phyloP scores from a whole-genome alignment of 2,888 invertebrate species.

The Caenorhabditis sinica region DNA sequence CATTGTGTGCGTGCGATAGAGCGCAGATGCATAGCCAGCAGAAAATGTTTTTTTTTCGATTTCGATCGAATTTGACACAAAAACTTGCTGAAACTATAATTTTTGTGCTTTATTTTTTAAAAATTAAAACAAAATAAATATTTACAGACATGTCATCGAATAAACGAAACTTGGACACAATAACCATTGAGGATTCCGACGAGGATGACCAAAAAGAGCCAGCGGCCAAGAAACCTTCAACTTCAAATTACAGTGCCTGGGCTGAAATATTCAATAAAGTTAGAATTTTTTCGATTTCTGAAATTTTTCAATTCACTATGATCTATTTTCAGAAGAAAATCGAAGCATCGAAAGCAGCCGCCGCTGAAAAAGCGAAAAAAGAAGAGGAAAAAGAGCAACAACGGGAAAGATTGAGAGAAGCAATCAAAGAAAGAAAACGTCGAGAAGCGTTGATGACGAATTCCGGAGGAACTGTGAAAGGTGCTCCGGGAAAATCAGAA shows the following conservation, averaged over 20 bases:
- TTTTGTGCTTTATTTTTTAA: no score
- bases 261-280: slow-evolving; percentile 55
- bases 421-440: slow-evolving; percentile 25
- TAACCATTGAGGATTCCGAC: slow-evolving; percentile 67
- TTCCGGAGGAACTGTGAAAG: background rate
- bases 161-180: slow-evolving; percentile 55
- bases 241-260: slow-evolving; percentile 34
- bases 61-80: background rate
- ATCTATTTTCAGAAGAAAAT: slow-evolving; percentile 33
- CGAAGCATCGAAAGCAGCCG: slow-evolving; percentile 9
- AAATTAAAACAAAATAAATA: no score
- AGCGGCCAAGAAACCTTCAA: slow-evolving; percentile 20
- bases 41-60: background rate
- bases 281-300: background rate
- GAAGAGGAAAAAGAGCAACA: slow-evolving; percentile 38
- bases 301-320: background rate
- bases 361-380: slow-evolving; percentile 23
- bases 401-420: slow-evolving; percentile 34
- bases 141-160: slow-evolving; percentile 48
- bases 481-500: background rate
- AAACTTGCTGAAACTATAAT: background rate
- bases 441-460: background rate
- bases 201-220: slow-evolving; percentile 31
- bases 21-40: slow-evolving; percentile 1
- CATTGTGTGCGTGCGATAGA: background rate